A percentile compares a stretch with the other conserved stretches of the same genome.
Conservation (phyloP, 2,797 vertebrate species). For the Lateolabrax maculatus region DNA sequence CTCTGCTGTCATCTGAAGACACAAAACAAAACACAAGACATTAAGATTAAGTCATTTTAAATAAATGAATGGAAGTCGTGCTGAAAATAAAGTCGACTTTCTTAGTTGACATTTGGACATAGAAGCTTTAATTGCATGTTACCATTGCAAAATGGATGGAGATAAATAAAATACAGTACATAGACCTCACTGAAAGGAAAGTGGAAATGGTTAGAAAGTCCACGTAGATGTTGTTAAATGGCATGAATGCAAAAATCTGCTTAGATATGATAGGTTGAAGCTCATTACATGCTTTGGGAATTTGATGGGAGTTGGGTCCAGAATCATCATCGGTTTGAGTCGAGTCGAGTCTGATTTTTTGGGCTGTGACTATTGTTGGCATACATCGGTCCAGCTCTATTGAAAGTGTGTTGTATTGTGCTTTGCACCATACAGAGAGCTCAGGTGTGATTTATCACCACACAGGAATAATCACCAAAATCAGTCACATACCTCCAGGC, state of each 20-base stretch:
- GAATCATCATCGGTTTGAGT: neutral
- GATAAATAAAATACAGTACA: neutral
- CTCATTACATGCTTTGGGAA: neutral
- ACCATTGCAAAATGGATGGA: neutral
- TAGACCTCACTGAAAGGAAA: neutral
- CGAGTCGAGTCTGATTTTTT: neutral
- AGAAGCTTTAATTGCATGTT: neutral
- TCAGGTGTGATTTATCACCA: neutral
- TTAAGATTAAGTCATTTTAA: neutral
- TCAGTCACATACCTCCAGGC: constrained; percentile 9
- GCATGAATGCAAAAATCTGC: neutral
- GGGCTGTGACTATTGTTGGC: neutral
- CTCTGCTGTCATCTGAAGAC: constrained; percentile 64
- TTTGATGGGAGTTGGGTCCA: neutral
- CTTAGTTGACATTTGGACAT: neutral
- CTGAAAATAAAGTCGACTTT: neutral
- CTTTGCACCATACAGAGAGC: neutral
- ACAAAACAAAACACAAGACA: neutral
- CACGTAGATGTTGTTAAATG: neutral
- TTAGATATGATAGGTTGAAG: neutral
- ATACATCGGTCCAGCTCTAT: neutral
- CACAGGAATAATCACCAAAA: neutral
- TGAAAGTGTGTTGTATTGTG: neutral
- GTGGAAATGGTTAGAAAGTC: neutral
- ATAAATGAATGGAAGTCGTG: neutral